Base-by-base conservation (phyloP, 2,888 invertebrate species). In the Habroteleia sp. region DNA sequence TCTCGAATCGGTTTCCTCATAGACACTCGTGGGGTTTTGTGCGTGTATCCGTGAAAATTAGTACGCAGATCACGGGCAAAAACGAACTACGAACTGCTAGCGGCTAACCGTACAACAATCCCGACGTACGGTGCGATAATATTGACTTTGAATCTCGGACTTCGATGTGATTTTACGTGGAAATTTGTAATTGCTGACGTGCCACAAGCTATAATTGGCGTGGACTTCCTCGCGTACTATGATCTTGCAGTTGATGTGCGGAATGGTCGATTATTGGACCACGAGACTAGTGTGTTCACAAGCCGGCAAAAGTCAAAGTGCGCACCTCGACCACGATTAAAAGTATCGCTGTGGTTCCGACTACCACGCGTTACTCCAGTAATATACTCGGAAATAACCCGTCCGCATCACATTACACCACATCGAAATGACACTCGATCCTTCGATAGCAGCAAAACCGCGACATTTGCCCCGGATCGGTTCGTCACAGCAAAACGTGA, bases 41-140 rank as follows among this genome's bases (percentile, higher is more conserved):
- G 42, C 11, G 42, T 39, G 1, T 8, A 10, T 8, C 39, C 39
- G 5, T 17, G 39, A 5, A n/a, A 5, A 6, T 14, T 25, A 4
- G 27, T 42, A 7, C 25, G 3, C 4, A 60, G 63, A n/a, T 73
- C 77, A 3, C 68, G 72, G 17, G 76, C 76, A 10, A 37, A 76
- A 77, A 17, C 76, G 17, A 75, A 81, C 0, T 44, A 44, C n/a
- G 44, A 14, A 7, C 33, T 50, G 0, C 1, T 7, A 0, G 33
- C 50, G 0, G 33, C 50, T 3, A 33, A 50, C 10, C 20, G 50
- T 2, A 33, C 33, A 1, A 2, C 33, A 1, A 50, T 33, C 13
- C 20, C 33, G 13, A 50, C 50, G 6, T 35, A 33, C 13, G 20
- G 50, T 1, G 3, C 20, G 3, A n/a, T 33, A 0, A 20, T 13